Evolutionary conservation across 2,113 vertebrate species (phyloP), one percentile per base, ranked within the genome.

Genomic region (Labeo rohita): DNA sequence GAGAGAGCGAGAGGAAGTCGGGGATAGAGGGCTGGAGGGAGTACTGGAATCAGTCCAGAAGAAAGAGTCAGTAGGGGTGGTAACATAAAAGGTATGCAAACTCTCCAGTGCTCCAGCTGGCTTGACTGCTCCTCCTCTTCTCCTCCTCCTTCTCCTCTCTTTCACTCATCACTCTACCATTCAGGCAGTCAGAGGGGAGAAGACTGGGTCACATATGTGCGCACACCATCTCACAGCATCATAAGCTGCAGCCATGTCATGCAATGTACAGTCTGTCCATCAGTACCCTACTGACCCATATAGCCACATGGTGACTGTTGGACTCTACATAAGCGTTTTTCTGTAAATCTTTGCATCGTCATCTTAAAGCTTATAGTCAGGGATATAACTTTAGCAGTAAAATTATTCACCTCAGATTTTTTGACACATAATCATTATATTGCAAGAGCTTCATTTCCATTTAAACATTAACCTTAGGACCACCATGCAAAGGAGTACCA

Each of bases 41-140:
- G 65, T 54, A 10, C n/a, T 72, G 80, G 74, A 75, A 66, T 8
- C 23, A 80, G 45, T 50, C 80, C 66, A 75, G 47, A 85, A 89
- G 66, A 83, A 76, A 84, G 80, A 86, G 85, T 78, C 66, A 81
- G 80, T 77, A 52, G 50, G 78, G 72, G 65, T 78, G 52, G 82
- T 86, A 79, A 87, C 88, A 87, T 89, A 77, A 87, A 89, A 89
- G 83, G 83, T 84, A 89, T 65, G 88, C 83, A 72, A 89, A 86
- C 86, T 88, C 77, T 89, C 75, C 73, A 84, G 87, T 56, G 70
- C 85, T 82, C 87, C 89, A 88, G 87, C 87, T 90, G 89, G 76
- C 78, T 47, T 10, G 45, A 45, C 15, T 34, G 34, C 74, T 85
- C 81, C 85, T 70, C 80, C 80, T 82, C 47, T 52, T 50, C 80